Base-by-base conservation (phyloP, 2,888 invertebrate species). In the Saturnia pavonia region DNA sequence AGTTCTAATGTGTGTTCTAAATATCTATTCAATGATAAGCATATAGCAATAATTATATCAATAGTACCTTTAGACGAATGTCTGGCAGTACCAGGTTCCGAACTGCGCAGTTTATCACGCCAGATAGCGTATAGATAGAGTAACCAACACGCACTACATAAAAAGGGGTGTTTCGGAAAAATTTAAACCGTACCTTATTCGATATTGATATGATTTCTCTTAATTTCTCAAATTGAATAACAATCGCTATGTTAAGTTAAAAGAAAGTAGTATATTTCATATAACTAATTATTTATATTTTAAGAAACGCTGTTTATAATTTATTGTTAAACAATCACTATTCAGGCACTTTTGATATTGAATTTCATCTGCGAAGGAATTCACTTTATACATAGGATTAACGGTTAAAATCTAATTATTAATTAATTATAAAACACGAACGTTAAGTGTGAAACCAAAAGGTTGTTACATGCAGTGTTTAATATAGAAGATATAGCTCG, bases 391-490 rank as follows among this genome's bases (percentile, higher is more conserved):
- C 19, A 48, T 48, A 19, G 19, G 48, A n/a, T 48, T 48, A 48
- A 6, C 7, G 19, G 48, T 48, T 48, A 48, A 54, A 60, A 60
- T 60, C 27, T 27, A 60, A 60, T 25, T 14, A 54, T 54, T 42
- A 75, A 54, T 54, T 42, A 75, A 81, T 84, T 82, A 78, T 80
- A 79, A 79, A 81, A 81, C 80, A 82, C 78, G 78, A 82, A 77
- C 80, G 76, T 77, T 75, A 82, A 80, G 85, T 85, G 83, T 83
- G 83, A 83, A 82, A 80, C 81, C 78, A 80, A 83, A 85, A 83
- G 83, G 82, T 80, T 79, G 82, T 78, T 78, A 78, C 78, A 80
- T 80, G 76, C 73, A 72, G 78, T 80, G 80, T 72, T 57, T 71
- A 57, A 69, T 71, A 69, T 66, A 72, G 69, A 69, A 84, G 85